Evolutionary conservation across 2,797 vertebrate species (phyloP), one percentile per base, ranked within the genome.

Genomic region (Pseudochirops corinnae): DNA sequence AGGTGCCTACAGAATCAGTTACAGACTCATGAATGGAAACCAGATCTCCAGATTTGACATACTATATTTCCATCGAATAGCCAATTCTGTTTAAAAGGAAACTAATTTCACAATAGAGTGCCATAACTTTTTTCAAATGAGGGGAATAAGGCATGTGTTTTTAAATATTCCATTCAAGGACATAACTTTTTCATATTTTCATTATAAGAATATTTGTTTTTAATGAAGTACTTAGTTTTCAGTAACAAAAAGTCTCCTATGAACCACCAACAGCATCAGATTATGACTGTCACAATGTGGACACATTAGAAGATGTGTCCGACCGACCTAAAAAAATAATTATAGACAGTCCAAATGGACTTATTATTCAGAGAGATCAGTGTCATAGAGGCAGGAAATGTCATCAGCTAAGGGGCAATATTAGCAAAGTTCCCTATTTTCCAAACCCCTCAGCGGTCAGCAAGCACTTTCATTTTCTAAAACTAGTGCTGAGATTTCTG

Each of bases 211-310:
- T 53, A 93, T 67, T 82, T 91, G 24, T 39, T 94, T 50, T 87
- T 90, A 95, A 92, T 33, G 33, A 90, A 50, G 26, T 16, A 10
- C 62, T 60, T 92, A 39, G 93, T 74, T 96, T 93, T 94, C 50
- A 96, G 91, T 55, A 31, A 93, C 24, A 94, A 5, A 74, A 46
- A 60, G 31, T 94, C 26, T 93, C 52, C 67, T 60, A 39, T 46
- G 14, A 95, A 90, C 74, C 67, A 95, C 60, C 94, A 93, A 95
- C 10, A 62, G 29, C 10, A 92, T 56, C 3, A 14, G 1, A 55
- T 92, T 56, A 62, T 1, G 33, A 53, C 50, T 92, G 67, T 90
- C 28, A 50, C 0, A 5, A 18, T 21, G 13, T 29, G 92, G 90
- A 90, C 93, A 92, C 67, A 62, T 4, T 1, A n/a, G 74, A n/a